Base-by-base conservation (phyloP, 2,888 invertebrate species). In the Andrena praecox region DNA sequence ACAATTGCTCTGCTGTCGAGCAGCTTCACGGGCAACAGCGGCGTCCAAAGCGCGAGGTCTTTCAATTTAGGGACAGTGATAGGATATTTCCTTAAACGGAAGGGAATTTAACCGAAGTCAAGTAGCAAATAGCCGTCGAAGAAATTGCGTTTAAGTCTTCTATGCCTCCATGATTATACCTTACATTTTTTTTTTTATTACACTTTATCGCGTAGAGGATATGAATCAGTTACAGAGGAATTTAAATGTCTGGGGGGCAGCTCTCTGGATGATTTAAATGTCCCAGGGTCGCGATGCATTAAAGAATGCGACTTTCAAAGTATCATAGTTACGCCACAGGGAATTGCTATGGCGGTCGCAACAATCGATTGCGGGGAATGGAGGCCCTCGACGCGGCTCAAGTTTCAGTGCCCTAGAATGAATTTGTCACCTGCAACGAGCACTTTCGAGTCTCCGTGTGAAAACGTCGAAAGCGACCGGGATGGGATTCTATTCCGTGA, bases 361-460 rank as follows among this genome's bases (percentile, higher is more conserved):
- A 24, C 29, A 48, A 69, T 69, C 33, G 69, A 77, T 77, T 33
- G 24, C 5, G 10, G 10, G 16, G 33, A 63, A 33, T 31, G 33
- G 56, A 29, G 27, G 63, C 31, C 7, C 68, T 24, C 63, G n/a
- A 56, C 35, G 59, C 35, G 27, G 62, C 33, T 77, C 35, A 69
- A 66, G 59, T 77, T 70, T 70, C 69, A 29, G 35, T 50, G 54
- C 63, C 70, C 66, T 69, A 50, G 48, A 29, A 77, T 70, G 78
- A 78, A 79, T 79, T 79, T 79, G 78, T 79, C 79, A 79, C 50
- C 70, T 66, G 79, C 68, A 56, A 64, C 63, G 64, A 79, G 48
- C 77, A 69, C 67, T 79, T 69, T 63, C 64, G 35, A 63, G n/a
- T 16, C 20, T 10, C 52, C 52, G 52, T 20, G 42, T 29, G 54